Conservation (phyloP, 1,140 invertebrate genomes). For the Aphelenchoides fujianensis region DNA sequence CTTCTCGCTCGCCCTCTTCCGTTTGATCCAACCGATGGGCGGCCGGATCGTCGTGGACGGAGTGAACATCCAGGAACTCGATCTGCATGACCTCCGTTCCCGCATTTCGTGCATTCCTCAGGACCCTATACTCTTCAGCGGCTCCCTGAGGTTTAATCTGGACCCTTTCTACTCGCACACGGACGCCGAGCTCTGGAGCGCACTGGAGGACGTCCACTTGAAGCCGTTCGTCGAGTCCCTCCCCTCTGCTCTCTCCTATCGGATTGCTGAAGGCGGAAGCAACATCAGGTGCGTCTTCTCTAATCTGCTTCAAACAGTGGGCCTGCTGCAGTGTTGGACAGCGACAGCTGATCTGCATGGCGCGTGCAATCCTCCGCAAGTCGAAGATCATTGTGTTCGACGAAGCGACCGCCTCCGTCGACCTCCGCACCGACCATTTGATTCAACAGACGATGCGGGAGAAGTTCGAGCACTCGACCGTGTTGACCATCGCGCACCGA, state of each 20-base stretch:
- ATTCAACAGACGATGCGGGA: constrained; percentile 63
- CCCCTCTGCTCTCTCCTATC: constrained; percentile 25
- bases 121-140: constrained; percentile 77
- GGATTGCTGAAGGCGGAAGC: constrained; percentile 65
- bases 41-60: constrained; percentile 71
- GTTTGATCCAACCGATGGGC: constrained; percentile 65
- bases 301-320: not conserved
- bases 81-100: constrained; percentile 71
- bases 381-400: constrained; percentile 74
- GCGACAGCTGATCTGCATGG: constrained; percentile 65
- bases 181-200: constrained; percentile 73
- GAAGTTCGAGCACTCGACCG: constrained; percentile 64
- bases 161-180: constrained; percentile 76
- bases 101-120: constrained; percentile 73
- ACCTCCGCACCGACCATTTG: constrained; percentile 66
- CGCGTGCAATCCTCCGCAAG: constrained; percentile 61
- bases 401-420: constrained; percentile 85
- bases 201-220: constrained; percentile 71
- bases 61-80: constrained; percentile 69
- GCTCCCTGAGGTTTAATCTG: constrained; percentile 77
- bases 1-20: constrained; percentile 65
- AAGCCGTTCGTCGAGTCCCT: constrained; percentile 40
- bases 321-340: constrained; percentile 65
- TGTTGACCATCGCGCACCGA: constrained; percentile 68
- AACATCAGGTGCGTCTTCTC: constrained; percentile 17